A percentile compares a stretch with the other conserved stretches of the same genome.
phyloP scores from a whole-genome alignment of 2,888 invertebrate genomes.

The Glaucopsyche alexis region DNA sequence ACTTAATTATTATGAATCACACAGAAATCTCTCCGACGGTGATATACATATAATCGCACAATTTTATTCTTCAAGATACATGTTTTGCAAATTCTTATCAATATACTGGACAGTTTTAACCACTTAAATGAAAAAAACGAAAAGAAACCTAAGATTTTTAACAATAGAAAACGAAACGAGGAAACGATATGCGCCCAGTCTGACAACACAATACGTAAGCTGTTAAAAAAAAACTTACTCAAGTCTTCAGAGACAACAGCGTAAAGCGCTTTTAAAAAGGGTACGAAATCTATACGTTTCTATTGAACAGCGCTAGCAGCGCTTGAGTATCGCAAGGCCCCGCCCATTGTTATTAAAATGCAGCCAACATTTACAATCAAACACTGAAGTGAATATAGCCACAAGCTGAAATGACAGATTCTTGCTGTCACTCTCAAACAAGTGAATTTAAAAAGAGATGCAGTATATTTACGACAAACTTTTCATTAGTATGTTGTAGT shows the following conservation, averaged over 20 bases:
- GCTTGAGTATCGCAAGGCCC: conserved; percentile 47
- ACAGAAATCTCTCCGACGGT: conserved; percentile 54
- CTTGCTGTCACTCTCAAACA: conserved; percentile 46
- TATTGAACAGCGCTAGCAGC: conserved; percentile 51
- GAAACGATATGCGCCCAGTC: conserved; percentile 54
- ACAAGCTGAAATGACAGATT: conserved; percentile 43
- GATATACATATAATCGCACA: conserved; percentile 55
- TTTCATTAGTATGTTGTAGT: conserved; percentile 39
- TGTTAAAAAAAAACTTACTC: conserved; percentile 73
- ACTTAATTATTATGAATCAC: conserved; percentile 75
- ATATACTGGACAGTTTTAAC: not conserved
- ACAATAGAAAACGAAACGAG: conserved; percentile 35
- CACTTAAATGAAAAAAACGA: conserved; percentile 41
- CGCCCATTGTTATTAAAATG: conserved; percentile 77
- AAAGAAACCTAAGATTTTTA: conserved; percentile 50
- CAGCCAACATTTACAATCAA: conserved; percentile 72
- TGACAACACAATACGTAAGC: conserved; percentile 66
- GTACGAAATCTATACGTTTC: conserved; percentile 28
- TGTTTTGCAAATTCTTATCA: conserved; percentile 29
- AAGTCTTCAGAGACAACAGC: conserved; percentile 45
- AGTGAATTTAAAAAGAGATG: conserved; percentile 44
- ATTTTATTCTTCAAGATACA: conserved; percentile 39
- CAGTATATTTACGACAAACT: conserved; percentile 43
- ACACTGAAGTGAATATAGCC: conserved; percentile 61
- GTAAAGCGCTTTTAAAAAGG: conserved; percentile 44